Conservation (phyloP, 2,113 vertebrate genomes). For the Salminus brasiliensis region DNA sequence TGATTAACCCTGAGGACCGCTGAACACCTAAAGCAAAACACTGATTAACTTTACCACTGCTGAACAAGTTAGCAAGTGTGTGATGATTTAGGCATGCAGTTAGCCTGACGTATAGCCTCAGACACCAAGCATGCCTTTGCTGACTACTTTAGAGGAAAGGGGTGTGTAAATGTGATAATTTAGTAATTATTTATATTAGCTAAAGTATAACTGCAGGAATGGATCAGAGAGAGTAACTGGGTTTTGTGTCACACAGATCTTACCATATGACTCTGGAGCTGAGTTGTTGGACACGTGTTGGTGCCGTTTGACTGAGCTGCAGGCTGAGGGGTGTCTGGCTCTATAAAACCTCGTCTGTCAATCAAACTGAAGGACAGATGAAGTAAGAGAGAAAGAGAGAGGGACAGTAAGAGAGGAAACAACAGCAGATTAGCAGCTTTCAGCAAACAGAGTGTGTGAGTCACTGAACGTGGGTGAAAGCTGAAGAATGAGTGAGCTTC, state of each 20-base stretch:
- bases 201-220: too few relatives aligned
- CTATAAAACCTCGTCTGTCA: constrained; percentile 89
- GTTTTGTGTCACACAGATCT: constrained; percentile 47
- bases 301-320: constrained; percentile 83
- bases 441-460: constrained; percentile 31
- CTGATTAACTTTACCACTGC: too few relatives aligned
- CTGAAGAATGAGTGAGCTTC: constrained; percentile 31
- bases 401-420: background rate
- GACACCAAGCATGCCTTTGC: too few relatives aligned
- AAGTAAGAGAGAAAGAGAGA: constrained; percentile 3
- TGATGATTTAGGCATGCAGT: too few relatives aligned
- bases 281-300: constrained; percentile 82
- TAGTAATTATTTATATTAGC: too few relatives aligned
- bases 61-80: too few relatives aligned
- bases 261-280: constrained; percentile 91
- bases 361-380: constrained; percentile 78
- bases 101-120: too few relatives aligned
- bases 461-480: constrained; percentile 43
- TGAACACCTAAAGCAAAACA: too few relatives aligned
- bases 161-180: too few relatives aligned
- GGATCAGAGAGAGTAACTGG: background rate
- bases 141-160: too few relatives aligned
- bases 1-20: too few relatives aligned
- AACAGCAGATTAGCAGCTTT: constrained; percentile 4
- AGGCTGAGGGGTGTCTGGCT: constrained; percentile 81